Conservation (phyloP, 1,140 invertebrate species). For the Drosophila kohkoa region DNA sequence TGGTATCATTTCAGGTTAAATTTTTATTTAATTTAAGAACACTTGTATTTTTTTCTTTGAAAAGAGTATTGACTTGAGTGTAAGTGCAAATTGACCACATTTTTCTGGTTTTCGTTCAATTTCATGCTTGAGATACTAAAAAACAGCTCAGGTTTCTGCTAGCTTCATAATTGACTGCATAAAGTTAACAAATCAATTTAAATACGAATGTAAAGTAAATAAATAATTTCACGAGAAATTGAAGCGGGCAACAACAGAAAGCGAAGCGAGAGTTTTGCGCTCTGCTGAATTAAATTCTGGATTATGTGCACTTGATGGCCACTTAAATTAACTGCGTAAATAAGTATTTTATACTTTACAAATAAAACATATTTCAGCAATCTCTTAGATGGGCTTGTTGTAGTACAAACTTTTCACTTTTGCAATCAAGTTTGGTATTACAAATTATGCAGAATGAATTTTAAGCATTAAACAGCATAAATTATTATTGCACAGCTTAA, state of each 20-base stretch:
- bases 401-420: too few species aligned
- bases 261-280: background rate
- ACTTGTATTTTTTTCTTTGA: too few species aligned
- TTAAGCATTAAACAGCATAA: too few species aligned
- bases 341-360: background rate
- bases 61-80: background rate
- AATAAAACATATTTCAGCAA: too few species aligned
- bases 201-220: background rate
- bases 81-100: background rate
- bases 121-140: constrained; percentile 6
- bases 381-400: too few species aligned
- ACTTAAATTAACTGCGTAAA: background rate
- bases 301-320: background rate
- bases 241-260: background rate
- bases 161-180: constrained; percentile 11
- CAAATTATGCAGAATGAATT: too few species aligned
- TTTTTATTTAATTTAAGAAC: too few species aligned
- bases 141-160: background rate
- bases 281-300: background rate
- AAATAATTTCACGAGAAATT: background rate
- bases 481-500: too few species aligned
- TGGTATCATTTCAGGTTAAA: too few species aligned
- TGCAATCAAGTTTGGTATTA: too few species aligned
- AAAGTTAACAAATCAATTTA: constrained; percentile 25
- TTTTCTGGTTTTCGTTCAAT: constrained; percentile 3